These are phyloP conservation scores for Meloidogyne chitwoodi DNA, from an alignment of 1,140 invertebrate genomes.

Conservation along the genomic window DNA sequence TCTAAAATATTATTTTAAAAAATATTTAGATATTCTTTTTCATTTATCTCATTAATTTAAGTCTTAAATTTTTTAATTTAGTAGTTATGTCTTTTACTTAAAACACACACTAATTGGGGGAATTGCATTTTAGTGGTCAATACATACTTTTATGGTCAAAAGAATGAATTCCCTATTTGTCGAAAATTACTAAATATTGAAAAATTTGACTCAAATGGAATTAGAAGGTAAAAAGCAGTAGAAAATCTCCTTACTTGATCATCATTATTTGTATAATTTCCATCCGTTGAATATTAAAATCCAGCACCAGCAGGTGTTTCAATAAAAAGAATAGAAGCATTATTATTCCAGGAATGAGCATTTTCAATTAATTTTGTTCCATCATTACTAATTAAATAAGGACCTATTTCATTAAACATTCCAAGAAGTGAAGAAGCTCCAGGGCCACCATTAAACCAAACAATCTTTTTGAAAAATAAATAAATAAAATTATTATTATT, in stretches of 20 bases:
- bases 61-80: not conserved
- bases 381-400: conserved; percentile 60
- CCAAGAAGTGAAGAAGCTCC: conserved; percentile 65
- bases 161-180: too few relatives aligned
- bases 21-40: not conserved
- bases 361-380: conserved; percentile 60
- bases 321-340: conserved; percentile 47
- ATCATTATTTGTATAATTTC: conserved; percentile 37
- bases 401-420: conserved; percentile 64
- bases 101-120: too few relatives aligned
- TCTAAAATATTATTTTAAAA: conserved; percentile 29
- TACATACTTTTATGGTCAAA: too few relatives aligned
- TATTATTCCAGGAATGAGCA: conserved; percentile 54
- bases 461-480: conserved; percentile 50
- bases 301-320: conserved; percentile 47
- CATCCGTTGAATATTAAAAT: conserved; percentile 20
- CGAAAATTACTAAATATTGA: too few relatives aligned
- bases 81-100: too few relatives aligned
- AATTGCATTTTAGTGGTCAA: too few relatives aligned
- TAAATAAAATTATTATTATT: not conserved
- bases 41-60: not conserved
- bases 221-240: too few relatives aligned
- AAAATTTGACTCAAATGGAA: too few relatives aligned
- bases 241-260: conserved; percentile 14
- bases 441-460: conserved; percentile 67